These are phyloP conservation scores for Branchinecta lynchi DNA, from an alignment of 1,140 invertebrate genomes.

Conservation along the genomic window DNA sequence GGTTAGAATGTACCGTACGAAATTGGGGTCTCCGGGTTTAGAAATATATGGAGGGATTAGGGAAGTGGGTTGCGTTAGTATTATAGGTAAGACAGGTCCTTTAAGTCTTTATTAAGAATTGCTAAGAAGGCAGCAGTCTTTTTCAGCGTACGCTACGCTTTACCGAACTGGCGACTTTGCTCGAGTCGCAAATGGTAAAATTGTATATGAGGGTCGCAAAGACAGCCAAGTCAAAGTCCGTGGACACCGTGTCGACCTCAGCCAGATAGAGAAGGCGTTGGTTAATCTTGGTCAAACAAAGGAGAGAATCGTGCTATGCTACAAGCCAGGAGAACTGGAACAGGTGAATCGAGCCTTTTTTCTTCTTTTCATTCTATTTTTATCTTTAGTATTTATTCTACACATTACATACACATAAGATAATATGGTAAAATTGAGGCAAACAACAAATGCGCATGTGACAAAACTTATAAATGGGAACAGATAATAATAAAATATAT, in stretches of 20 bases:
- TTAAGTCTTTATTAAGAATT: too few relatives aligned
- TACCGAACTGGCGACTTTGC: slow-evolving; percentile 21
- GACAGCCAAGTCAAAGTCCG: slow-evolving; percentile 75
- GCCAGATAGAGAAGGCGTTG: slow-evolving; percentile 54
- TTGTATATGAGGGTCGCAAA: slow-evolving; percentile 57
- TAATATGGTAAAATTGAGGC: too few relatives aligned
- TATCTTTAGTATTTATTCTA: neutral
- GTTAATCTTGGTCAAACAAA: slow-evolving; percentile 40
- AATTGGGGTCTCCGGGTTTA: too few relatives aligned
- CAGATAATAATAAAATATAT: too few relatives aligned
- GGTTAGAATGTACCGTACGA: too few relatives aligned
- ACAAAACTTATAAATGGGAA: too few relatives aligned
- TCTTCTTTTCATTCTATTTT: neutral
- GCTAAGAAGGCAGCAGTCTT: too few relatives aligned
- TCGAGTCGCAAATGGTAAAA: slow-evolving; percentile 18
- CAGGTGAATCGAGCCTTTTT: slow-evolving; percentile 32
- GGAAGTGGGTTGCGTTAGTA: too few relatives aligned
- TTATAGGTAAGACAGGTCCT: too few relatives aligned
- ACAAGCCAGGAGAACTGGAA: slow-evolving; percentile 50
- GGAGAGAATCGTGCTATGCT: slow-evolving; percentile 54
- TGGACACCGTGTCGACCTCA: slow-evolving; percentile 65
- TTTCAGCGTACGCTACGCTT: slow-evolving; percentile 13
- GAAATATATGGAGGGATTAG: too few relatives aligned
- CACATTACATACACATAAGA: too few relatives aligned
- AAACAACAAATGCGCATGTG: too few relatives aligned